Evolutionary conservation across 23 tunicate genomes (phyloP), one percentile per base, ranked within the genome.

Genomic region (Halocynthia aurantium): DNA sequence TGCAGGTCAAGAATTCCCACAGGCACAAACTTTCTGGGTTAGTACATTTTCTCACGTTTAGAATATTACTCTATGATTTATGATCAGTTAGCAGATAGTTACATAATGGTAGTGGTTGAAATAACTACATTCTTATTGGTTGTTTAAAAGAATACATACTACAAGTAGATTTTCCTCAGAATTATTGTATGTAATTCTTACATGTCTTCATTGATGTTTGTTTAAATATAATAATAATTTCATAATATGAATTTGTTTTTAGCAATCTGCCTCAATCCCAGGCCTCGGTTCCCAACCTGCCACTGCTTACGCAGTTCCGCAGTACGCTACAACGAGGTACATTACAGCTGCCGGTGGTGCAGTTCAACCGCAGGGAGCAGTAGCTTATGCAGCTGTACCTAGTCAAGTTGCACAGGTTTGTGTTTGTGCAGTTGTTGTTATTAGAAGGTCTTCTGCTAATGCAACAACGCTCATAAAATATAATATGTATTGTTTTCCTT

Each of bases 251-350:
- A 20, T 6, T 65, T 65, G 10, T 15, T 65, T 15, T 20, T 15
- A 65, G 70, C 70, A 65, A 15, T 65, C 70, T 65, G 70, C 70
- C 15, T 40, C 19, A 65, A 65, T 65, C 22, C 70, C 89, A 7
- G 75, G 83, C 54, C 89, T 81, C 49, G 89, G 86, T 13, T 54
- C 80, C 7, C 93, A 87, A 53, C 84, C 80, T 40, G 58, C 83
- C 20, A 76, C 88, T 20, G 78, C 78, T 74, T 74, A 74, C 56
- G 87, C 87, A 52, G 85, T 83, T 40, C 96, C 87, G 65, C 80
- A 84, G 10, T 87, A 89, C 52, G 66, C 88, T 65, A 87, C 84
- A 0, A 80, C 82, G 22, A 77, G 89, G 8, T 84, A 84, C 75
- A 84, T 83, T 52, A 83, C 88, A 8, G 87, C 87, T 9, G 86